These are phyloP conservation scores for Dryobota labecula DNA, from an alignment of 2,888 invertebrate species.

Conservation along the genomic window DNA sequence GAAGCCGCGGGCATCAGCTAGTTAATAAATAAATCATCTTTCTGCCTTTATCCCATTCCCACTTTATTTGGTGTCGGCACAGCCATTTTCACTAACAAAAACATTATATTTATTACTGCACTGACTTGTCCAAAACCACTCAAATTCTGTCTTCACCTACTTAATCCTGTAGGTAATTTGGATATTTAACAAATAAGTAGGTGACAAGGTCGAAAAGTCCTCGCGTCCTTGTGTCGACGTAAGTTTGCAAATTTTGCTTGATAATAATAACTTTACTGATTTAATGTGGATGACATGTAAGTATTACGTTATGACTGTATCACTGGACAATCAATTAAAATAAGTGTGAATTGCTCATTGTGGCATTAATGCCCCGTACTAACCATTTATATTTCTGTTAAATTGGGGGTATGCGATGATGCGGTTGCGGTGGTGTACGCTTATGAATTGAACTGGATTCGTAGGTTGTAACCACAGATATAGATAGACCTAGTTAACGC, in stretches of 20 bases:
- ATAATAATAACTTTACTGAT: not conserved
- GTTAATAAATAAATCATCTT: no score
- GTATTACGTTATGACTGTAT: not conserved
- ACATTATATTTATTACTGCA: not conserved
- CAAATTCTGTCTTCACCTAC: not conserved
- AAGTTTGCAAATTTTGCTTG: constrained; percentile 7
- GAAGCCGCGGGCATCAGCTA: no score
- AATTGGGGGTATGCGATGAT: not conserved
- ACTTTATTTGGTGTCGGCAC: not conserved
- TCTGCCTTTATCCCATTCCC: no score
- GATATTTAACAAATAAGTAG: not conserved
- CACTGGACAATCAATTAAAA: not conserved
- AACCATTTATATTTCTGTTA: not conserved
- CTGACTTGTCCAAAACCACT: constrained; percentile 3
- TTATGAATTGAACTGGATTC: not conserved
- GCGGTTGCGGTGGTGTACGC: not conserved
- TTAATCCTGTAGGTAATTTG: not conserved
- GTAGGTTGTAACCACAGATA: no score
- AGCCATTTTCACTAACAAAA: not conserved
- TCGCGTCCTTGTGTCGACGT: constrained; percentile 8
- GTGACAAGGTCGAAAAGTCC: not conserved
- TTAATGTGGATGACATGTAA: constrained; percentile 18
- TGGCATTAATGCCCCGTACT: constrained; percentile 5
- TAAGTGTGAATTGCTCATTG: not conserved
- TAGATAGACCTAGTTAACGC: no score